Conservation (phyloP, 2,888 invertebrate genomes). For the Oeneis ivallda region DNA sequence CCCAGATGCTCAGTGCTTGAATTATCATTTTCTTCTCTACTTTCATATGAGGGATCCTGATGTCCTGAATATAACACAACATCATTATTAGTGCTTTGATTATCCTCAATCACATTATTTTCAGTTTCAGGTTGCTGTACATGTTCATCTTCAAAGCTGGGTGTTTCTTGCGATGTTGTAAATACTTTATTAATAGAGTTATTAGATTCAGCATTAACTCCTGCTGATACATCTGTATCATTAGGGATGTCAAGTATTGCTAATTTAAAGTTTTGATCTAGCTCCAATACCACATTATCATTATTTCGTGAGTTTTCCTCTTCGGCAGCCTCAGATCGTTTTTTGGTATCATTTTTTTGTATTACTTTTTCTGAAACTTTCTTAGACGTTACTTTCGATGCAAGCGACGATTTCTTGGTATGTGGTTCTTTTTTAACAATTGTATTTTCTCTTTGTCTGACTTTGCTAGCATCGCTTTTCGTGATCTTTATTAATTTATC, state of each 20-base stretch:
- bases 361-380: slow-evolving; percentile 40
- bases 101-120: slow-evolving; percentile 10
- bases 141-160: neutral
- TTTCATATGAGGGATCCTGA: slow-evolving; percentile 4
- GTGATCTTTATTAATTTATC: slow-evolving; percentile 59
- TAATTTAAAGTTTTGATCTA: neutral
- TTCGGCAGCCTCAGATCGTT: slow-evolving; percentile 12
- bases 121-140: neutral
- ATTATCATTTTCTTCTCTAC: slow-evolving; percentile 1
- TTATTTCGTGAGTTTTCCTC: slow-evolving; percentile 12
- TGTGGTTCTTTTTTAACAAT: slow-evolving; percentile 48
- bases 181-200: neutral
- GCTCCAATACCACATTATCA: neutral
- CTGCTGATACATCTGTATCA: neutral
- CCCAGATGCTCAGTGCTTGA: neutral
- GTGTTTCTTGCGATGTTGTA: slow-evolving; percentile 5
- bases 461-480: slow-evolving; percentile 53
- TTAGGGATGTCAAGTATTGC: neutral
- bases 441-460: slow-evolving; percentile 53
- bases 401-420: slow-evolving; percentile 54
- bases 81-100: neutral
- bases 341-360: slow-evolving; percentile 36
- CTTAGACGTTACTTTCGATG: slow-evolving; percentile 60
- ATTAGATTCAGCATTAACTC: neutral
- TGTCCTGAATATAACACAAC: neutral